phyloP scores from a whole-genome alignment of 2,113 vertebrate genomes.

The Bothrops jararaca region DNA sequence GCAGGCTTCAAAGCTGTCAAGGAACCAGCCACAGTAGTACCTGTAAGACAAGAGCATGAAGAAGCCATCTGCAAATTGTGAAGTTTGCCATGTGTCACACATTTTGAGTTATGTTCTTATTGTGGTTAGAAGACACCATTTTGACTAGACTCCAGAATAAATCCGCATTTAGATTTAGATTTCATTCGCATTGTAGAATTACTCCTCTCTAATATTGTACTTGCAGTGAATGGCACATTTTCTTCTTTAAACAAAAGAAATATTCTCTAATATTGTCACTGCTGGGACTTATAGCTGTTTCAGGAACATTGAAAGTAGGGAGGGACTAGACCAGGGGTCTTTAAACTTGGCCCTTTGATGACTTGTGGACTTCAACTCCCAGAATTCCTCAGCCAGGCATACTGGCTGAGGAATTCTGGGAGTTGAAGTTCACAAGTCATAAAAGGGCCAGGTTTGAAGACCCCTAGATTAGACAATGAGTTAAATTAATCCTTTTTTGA shows the following conservation, averaged over 20 bases:
- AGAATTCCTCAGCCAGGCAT: no score
- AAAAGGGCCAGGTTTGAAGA: no score
- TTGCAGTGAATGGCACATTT: neutral
- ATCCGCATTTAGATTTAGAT: neutral
- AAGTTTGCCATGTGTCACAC: neutral
- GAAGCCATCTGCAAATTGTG: neutral
- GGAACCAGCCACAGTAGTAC: neutral
- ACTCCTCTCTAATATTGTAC: neutral
- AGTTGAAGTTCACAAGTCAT: no score
- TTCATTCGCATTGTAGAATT: neutral
- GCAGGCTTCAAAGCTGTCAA: neutral
- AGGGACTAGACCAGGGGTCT: neutral
- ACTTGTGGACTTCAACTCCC: no score
- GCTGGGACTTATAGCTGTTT: neutral
- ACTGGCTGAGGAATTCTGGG: no score
- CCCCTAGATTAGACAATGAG: neutral
- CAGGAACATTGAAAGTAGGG: neutral
- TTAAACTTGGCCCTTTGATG: no score
- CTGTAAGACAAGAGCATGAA: neutral
- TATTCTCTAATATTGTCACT: neutral
- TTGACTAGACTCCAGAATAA: neutral
- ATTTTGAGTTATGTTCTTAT: neutral
- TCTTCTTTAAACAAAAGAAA: neutral
- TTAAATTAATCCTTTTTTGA: neutral
- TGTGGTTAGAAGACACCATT: neutral